Conservation (phyloP, 2,797 vertebrate species). For the Buceros bicornis region DNA sequence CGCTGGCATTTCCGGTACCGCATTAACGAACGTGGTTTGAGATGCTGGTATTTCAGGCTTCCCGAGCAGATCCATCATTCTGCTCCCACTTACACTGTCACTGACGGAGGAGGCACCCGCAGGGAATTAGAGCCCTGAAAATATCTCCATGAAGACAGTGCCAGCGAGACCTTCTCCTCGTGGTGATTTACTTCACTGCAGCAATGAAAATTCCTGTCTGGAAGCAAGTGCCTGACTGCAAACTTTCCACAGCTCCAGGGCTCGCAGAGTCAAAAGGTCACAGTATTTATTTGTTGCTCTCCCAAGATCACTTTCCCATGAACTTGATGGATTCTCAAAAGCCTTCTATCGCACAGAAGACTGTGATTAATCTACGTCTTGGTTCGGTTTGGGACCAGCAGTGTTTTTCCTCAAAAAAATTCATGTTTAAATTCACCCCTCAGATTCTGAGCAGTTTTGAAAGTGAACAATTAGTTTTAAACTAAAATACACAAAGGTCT, state of each 20-base stretch:
- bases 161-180: conserved; percentile 11
- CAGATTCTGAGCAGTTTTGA: conserved; percentile 4
- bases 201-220: conserved; percentile 69
- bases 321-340: conserved; percentile 70
- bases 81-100: neutral
- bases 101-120: neutral
- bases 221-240: conserved; percentile 60
- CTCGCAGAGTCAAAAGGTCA: conserved; percentile 67
- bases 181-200: conserved; percentile 60
- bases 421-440: neutral
- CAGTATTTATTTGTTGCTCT: conserved; percentile 70
- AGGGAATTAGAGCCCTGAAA: conserved; percentile 29
- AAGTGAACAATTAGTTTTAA: conserved; percentile 1
- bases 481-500: neutral
- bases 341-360: conserved; percentile 28
- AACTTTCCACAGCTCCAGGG: conserved; percentile 66
- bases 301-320: conserved; percentile 75
- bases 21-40: neutral
- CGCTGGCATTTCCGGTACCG: neutral
- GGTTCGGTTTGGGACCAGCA: conserved; percentile 38
- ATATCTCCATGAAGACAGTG: neutral
- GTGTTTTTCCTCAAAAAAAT: neutral
- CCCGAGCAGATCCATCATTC: neutral
- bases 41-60: neutral
- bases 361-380: conserved; percentile 56